Evolutionary conservation across 2,797 vertebrate species (phyloP).

Genomic region (Sebastes nivosus): DNA sequence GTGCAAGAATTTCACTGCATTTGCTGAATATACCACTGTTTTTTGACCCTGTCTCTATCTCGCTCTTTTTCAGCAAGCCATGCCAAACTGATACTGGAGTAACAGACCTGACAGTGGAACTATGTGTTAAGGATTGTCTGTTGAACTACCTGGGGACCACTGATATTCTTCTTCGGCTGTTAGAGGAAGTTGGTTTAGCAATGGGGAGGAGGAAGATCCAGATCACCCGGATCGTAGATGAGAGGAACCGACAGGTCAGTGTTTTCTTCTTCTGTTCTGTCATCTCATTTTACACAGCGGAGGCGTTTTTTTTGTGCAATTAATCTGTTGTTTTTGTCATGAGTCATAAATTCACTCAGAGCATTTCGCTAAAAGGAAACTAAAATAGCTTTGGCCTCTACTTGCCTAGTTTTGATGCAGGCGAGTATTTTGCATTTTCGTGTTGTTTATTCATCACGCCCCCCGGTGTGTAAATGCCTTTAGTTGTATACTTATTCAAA

Average conservation of each 20-base stretch:
- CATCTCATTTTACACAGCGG: not conserved
- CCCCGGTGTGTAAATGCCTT: not conserved
- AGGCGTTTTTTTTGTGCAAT: no score
- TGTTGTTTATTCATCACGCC: no score
- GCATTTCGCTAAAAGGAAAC: no score
- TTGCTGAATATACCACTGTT: not conserved
- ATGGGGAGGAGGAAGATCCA: conserved; percentile 99
- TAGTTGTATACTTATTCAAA: not conserved
- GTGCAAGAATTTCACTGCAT: not conserved
- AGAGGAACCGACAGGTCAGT: conserved; percentile 95
- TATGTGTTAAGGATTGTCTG: conserved; percentile 83
- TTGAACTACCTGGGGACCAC: conserved; percentile 53
- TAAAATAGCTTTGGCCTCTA: no score
- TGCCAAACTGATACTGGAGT: conserved; percentile 50
- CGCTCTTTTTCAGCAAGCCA: conserved; percentile 53
- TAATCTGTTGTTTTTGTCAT: no score
- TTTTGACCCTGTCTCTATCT: conserved; percentile 11
- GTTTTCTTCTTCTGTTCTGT: not conserved
- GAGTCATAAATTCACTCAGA: no score
- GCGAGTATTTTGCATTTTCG: no score
- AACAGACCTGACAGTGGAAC: conserved; percentile 34
- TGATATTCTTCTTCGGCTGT: conserved; percentile 78
- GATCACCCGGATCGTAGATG: conserved; percentile 96
- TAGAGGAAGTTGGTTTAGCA: conserved; percentile 75
- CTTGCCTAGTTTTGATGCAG: no score